These are phyloP conservation scores for Leucophora obtusa DNA, from an alignment of 2,888 invertebrate genomes.

Conservation along the genomic window DNA sequence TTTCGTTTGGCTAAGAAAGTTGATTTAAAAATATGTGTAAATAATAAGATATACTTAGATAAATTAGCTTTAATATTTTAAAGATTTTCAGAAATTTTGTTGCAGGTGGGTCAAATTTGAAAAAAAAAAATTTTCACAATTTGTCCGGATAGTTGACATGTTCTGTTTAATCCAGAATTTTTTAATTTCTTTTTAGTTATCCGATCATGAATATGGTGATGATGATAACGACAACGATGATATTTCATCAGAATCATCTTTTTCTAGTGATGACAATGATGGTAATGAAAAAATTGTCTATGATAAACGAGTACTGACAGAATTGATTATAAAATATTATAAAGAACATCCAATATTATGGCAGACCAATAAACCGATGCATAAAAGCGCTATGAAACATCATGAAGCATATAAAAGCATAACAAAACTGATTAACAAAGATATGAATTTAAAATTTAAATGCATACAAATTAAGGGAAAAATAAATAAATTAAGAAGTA, in stretches of 20 bases:
- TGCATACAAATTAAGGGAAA: conserved; percentile 22
- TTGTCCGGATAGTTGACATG: too few relatives aligned
- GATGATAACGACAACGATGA: not conserved
- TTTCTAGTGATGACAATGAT: not conserved
- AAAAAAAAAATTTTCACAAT: too few relatives aligned
- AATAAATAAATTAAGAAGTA: conserved; percentile 35
- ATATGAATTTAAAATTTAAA: conserved; percentile 21
- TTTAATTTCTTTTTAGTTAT: not conserved
- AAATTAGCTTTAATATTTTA: too few relatives aligned
- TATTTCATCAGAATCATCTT: not conserved
- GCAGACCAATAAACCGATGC: conserved; percentile 24
- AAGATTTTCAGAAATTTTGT: too few relatives aligned
- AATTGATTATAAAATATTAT: conserved; percentile 35
- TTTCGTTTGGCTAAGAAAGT: too few relatives aligned
- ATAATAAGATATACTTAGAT: too few relatives aligned
- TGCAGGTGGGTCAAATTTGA: too few relatives aligned
- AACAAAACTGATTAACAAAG: conserved; percentile 17
- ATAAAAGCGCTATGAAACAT: conserved; percentile 34
- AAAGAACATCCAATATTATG: conserved; percentile 33
- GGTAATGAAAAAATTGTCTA: not conserved
- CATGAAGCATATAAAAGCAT: conserved; percentile 33
- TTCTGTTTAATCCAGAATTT: not conserved
- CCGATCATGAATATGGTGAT: not conserved
- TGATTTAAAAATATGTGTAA: too few relatives aligned
- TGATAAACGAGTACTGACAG: conserved; percentile 13